A percentile compares a stretch with the other conserved stretches of the same genome.
These are phyloP conservation scores for Druceiella hillmani DNA, from an alignment of 2,888 invertebrate genomes.

Conservation along the genomic window DNA sequence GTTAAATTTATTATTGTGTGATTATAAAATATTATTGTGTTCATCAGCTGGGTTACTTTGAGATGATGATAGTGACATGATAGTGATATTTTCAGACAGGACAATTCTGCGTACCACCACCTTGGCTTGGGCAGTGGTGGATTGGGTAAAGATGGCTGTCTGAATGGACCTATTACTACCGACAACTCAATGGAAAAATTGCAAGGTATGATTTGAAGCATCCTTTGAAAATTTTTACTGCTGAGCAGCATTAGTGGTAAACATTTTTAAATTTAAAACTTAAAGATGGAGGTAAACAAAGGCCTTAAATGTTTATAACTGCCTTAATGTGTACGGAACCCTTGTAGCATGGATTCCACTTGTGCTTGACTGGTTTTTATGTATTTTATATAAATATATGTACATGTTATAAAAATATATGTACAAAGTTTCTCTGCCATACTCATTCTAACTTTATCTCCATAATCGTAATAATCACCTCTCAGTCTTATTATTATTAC, in stretches of 20 bases:
- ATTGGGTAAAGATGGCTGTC: slow-evolving; percentile 45
- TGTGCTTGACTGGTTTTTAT: too few relatives aligned
- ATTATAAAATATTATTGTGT: not conserved
- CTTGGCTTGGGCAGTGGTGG: slow-evolving; percentile 47
- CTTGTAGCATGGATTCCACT: too few relatives aligned
- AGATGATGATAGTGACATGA: not conserved
- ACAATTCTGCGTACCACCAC: slow-evolving; percentile 44
- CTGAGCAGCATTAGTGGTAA: not conserved
- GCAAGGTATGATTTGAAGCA: slow-evolving; percentile 39
- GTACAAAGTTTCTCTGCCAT: too few relatives aligned
- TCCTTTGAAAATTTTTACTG: slow-evolving; percentile 1
- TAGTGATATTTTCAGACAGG: slow-evolving; percentile 34
- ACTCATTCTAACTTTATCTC: too few relatives aligned
- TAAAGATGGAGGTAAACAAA: too few relatives aligned
- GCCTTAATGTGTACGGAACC: too few relatives aligned
- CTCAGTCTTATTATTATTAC: too few relatives aligned
- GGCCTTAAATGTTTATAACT: too few relatives aligned
- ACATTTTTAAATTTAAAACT: too few relatives aligned
- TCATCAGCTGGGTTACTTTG: not conserved
- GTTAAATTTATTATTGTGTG: not conserved
- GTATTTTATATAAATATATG: too few relatives aligned
- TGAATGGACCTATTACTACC: slow-evolving; percentile 45
- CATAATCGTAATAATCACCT: too few relatives aligned
- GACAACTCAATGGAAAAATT: slow-evolving; percentile 46
- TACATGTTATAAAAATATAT: too few relatives aligned